Conservation (phyloP, 1,140 invertebrate species). For the Cydia fagiglandana region DNA sequence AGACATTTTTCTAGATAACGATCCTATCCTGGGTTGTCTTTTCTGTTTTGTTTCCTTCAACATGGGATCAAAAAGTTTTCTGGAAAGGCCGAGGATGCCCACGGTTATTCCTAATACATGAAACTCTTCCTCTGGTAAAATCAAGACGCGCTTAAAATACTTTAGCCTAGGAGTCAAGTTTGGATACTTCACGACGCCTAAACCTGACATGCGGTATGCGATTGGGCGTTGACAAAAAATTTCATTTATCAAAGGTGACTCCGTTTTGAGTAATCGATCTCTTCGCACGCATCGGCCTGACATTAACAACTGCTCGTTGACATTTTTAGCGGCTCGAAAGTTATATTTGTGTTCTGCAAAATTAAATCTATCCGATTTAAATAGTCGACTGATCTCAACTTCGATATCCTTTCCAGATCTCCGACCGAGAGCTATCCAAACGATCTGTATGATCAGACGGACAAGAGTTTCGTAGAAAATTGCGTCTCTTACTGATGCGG, state of each 20-base stretch:
- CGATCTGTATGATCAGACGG: constrained; percentile 77
- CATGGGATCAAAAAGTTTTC: constrained; percentile 48
- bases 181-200: constrained; percentile 51
- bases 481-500: constrained; percentile 78
- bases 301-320: constrained; percentile 43
- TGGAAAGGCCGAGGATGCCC: constrained; percentile 47
- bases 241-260: constrained; percentile 51
- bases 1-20: not conserved
- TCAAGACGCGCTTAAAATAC: constrained; percentile 43
- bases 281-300: constrained; percentile 44
- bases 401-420: constrained; percentile 79
- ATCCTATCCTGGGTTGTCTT: not conserved
- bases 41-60: constrained; percentile 42
- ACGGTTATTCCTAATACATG: constrained; percentile 36
- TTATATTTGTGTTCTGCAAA: constrained; percentile 52
- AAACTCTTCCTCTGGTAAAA: constrained; percentile 42
- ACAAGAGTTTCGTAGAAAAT: constrained; percentile 79
- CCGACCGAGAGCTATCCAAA: constrained; percentile 81
- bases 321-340: constrained; percentile 39
- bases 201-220: constrained; percentile 50
- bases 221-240: constrained; percentile 41
- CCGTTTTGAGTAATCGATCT: constrained; percentile 41
- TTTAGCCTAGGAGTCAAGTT: constrained; percentile 43
- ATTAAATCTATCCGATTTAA: constrained; percentile 80
- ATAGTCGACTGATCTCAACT: constrained; percentile 79